Base-by-base conservation (phyloP, 2,888 invertebrate genomes). In the Epsilonema sp. region DNA sequence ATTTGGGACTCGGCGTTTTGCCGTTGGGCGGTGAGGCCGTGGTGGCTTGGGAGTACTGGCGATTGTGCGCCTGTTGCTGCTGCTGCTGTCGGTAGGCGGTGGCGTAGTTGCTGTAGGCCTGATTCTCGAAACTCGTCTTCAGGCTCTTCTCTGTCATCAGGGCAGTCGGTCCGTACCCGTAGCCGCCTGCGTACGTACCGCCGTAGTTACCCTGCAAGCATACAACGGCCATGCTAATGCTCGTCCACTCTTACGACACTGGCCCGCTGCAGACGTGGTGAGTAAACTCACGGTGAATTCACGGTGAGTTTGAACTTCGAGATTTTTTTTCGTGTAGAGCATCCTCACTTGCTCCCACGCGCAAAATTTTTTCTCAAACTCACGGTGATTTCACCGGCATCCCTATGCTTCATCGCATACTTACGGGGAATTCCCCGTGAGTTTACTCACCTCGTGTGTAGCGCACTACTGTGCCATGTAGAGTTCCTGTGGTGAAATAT, bases 21-120 rank as follows among this genome's bases (percentile, higher is more conserved):
- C 49, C 43, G 24, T 23, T 41, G 41, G 46, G 49, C 26, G 46
- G 42, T 16, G 51, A 45, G 21, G 52, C 52, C 3, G 52, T 52
- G 13, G 52, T 52, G n/a, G 52, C 52, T 20, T 50, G 49, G 1
- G 55, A 55, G 42, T 52, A 57, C 43, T 54, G 56, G 24, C 58
- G 48, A 39, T 50, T 52, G 41, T 54, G 54, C 40, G n/a, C 8
- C 26, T n/a, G n/a, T n/a, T 3, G 23, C 24, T 3, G 4, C 11
- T 19, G 21, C 25, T 5, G 21, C 21, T 8, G 8, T 8, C 22
- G 3, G 26, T 36, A n/a, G 16, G 21, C 39, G 24, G 23, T 4
- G n/a, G n/a, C n/a, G n/a, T n/a, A n/a, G n/a, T n/a, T n/a, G 13
- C 11, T 8, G 31, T 20, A 43, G n/a, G 26, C 43, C 20, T 26